Base-by-base conservation (phyloP, 2,113 vertebrate genomes). In the Gambusia holbrooki region DNA sequence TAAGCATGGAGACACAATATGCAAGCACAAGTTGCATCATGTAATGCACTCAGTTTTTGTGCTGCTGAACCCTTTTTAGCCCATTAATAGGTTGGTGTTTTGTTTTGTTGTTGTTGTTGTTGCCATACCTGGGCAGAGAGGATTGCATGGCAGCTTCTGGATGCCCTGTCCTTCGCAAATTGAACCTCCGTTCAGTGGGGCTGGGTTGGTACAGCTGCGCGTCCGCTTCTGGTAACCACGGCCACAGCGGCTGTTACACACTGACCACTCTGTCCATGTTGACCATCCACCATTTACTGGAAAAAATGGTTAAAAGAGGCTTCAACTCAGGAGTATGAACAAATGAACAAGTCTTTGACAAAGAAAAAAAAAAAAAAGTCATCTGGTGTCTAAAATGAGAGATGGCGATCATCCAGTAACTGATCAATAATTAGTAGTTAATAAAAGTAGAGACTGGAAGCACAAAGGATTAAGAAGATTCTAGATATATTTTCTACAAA, bases 261-360 rank as follows among this genome's bases (percentile, higher is more conserved):
- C 93, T 0, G 97, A 97, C 97, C 97, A 99, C 88, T 99, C 97
- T 0, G 97, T 97, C 97, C 97, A 99, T 0, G 96, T 97, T 1
- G 97, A 99, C 97, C 97, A 99, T 62, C 97, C 97, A 1, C 97
- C 97, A 0, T 98, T 98, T 67, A 99, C 97, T 99, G 84, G 0
- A 74, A 80, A 28, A 82, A n/a, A 0, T 0, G 37, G 68, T 65
- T 19, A 77, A 30, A 37, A 1, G 0, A 22, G 32, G 7, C 62
- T 64, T 29, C 17, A 33, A 22, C 35, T 67, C 37, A n/a, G 27
- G 65, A 27, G 3, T 37, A 66, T 27, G 33, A 37, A 5, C 17
- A 35, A 1, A 40, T 66, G 1, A n/a, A 40, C 5, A 35, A 6
- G 22, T 37, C 4, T 35, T 22, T 3, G 17, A 37, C 1, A 19